Evolutionary conservation across 2,888 invertebrate genomes (phyloP), one percentile per base, ranked within the genome.

Genomic region (Incurvaria masculella): DNA sequence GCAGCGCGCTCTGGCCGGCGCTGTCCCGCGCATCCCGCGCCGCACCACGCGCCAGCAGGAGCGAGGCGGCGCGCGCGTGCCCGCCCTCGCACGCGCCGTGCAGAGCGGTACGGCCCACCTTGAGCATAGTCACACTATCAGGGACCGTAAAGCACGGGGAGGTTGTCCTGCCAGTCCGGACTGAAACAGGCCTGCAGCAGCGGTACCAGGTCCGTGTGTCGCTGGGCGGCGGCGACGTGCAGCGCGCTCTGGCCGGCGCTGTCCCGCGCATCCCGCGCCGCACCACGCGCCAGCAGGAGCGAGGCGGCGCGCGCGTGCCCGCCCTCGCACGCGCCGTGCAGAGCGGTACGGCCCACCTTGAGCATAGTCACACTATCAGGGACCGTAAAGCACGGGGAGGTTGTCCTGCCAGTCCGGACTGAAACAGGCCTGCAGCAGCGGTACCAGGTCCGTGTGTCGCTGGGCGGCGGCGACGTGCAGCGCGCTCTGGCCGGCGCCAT

Each of bases 381-480:
- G n/a, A n/a, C n/a, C n/a, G n/a, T n/a, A n/a, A n/a, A n/a, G n/a
- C n/a, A n/a, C n/a, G n/a, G n/a, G n/a, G n/a, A n/a, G n/a, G 23
- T 23, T 10, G 23, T 23, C 73, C 40, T 71, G 72, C 53, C 73
- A 67, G 46, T 87, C 84, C 1, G 84, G 82, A 48, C 82, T 78
- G 44, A 87, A 86, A 11, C 87, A 86, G 21, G 80, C 80, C 19
- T 87, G 86, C 44, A 91, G 71, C 45, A 92, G 71, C 53, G 83
- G 81, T n/a, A 88, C 89, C 17, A 90, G 79, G 53, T 83, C 85
- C 0, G 88, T 84, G 60, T 89, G 87, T 54, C 89, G 84, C 59
- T 87, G 85, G 55, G 88, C 86, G 1, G 89, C 86, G 0, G 91
- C 89, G 45, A 88, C 79, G 61, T 91, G 91, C 21, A 92, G 78